Percentiles rank a stretch among this genome's conserved stretches.
phyloP scores from a whole-genome alignment of 2,888 invertebrate genomes.

The Mycalesis mineus region DNA sequence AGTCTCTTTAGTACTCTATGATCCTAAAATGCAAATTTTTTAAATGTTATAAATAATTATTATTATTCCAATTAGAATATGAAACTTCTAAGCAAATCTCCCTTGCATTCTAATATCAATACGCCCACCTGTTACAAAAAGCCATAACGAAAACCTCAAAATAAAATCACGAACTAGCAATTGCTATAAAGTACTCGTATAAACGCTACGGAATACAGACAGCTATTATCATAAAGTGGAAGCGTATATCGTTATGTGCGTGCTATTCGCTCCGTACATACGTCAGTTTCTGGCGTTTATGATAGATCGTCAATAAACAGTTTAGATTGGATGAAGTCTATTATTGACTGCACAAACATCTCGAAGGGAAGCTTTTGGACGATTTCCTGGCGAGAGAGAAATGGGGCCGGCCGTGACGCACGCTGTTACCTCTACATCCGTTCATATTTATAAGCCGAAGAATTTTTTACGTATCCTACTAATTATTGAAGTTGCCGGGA shows the following conservation, averaged over 20 bases:
- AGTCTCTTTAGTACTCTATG: no score
- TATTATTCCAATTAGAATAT: background rate
- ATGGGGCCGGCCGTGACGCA: conserved; percentile 68
- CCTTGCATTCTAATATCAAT: no score
- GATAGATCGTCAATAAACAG: conserved; percentile 43
- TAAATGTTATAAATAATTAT: background rate
- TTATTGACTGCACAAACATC: conserved; percentile 72
- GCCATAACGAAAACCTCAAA: background rate
- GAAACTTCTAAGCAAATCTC: no score
- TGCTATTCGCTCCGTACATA: conserved; percentile 15
- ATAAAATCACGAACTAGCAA: background rate
- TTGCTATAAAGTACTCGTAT: no score
- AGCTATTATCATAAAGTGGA: conserved; percentile 21
- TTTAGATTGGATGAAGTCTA: conserved; percentile 54
- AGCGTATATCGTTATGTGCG: conserved; percentile 2
- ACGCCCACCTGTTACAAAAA: background rate
- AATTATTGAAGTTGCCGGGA: conserved; percentile 33
- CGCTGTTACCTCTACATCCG: conserved; percentile 66
- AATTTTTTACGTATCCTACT: conserved; percentile 44
- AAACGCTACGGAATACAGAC: background rate
- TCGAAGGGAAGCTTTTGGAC: conserved; percentile 66
- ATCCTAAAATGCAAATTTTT: no score
- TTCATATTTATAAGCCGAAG: conserved; percentile 48
- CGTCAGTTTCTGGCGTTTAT: conserved; percentile 39
- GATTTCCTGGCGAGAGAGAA: conserved; percentile 71